Evolutionary conservation across 2,888 invertebrate species (phyloP).

Genomic region (Erebia aethiops): DNA sequence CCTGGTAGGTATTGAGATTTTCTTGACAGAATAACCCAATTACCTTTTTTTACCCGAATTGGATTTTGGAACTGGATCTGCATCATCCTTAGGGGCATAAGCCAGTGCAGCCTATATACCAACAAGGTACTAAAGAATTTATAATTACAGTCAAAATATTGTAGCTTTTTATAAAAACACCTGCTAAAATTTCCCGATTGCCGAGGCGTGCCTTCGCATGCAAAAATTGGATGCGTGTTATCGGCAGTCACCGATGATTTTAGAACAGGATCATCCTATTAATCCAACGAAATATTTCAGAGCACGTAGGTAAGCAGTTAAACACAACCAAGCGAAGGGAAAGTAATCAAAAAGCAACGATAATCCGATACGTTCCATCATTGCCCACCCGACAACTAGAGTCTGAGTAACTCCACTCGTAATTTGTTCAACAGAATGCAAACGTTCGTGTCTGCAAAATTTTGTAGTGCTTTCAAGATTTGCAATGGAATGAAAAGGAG

Average conservation of each 20-base stretch:
- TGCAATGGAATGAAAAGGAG: too few species aligned
- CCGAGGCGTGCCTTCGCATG: neutral
- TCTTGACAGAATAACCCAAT: too few species aligned
- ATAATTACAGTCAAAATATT: too few species aligned
- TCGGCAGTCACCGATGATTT: conserved; percentile 9
- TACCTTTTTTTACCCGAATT: too few species aligned
- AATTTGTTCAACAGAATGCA: neutral
- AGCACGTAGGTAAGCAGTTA: conserved; percentile 15
- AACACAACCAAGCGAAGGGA: conserved; percentile 14
- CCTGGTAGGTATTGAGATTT: too few species aligned
- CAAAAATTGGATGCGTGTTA: conserved; percentile 1
- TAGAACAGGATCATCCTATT: neutral
- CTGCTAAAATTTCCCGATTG: neutral
- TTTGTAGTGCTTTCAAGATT: too few species aligned
- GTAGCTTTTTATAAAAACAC: neutral
- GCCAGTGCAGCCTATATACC: too few species aligned
- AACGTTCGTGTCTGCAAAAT: neutral
- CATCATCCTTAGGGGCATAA: too few species aligned
- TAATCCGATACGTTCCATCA: conserved; percentile 30
- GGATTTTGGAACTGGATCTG: too few species aligned
- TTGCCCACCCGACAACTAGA: conserved; percentile 11
- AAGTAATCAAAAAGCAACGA: conserved; percentile 31
- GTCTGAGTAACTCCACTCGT: conserved; percentile 20
- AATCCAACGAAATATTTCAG: neutral
- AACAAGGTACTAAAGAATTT: too few species aligned